Base-by-base conservation (phyloP, 2,888 invertebrate species). In the Epinotia demarniana region DNA sequence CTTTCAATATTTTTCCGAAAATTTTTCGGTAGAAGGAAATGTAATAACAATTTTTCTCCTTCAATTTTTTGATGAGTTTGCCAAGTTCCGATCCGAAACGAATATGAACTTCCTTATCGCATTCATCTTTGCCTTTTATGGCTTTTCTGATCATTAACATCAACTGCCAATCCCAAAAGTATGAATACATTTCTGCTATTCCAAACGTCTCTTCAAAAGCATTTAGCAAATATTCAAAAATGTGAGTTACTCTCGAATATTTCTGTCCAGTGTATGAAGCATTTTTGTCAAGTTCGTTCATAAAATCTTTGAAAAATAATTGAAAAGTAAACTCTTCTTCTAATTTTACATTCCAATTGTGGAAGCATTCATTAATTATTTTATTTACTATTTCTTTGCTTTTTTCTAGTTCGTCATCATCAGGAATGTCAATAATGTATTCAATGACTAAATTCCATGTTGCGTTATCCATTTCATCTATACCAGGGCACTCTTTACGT, bases 401-500 rank as follows among this genome's bases (percentile, higher is more conserved):
- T 27, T 73, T 69, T 3, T 75, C 46, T 19, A 78, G 60, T 64
- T 83, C 80, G 11, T 78, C 69, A 60, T 82, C 67, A 43, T 70
- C 72, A 11, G 73, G 71, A 12, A 80, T 76, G 27, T 78, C 79
- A 4, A 80, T 77, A 8, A 85, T 77, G 67, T 80, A 84, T 72
- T 73, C 78, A 63, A 77, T 82, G 64, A 80, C 77, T 62, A 84
- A 81, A 49, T 78, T 46, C 86, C 87, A 89, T 76, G 85, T 86
- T 0, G 78, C 80, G 19, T 77, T 27, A 11, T 81, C 76, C 43
- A 87, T 79, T 57, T 61, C 11, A 12, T 39, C 61, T 12, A 76
- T 23, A 43, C 79, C 80, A 3, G 27, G 1, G n/a, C 53, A 4
- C 19, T 58, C 60, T 60, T 60, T 16, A 3, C 77, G 72, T 11